Conservation (phyloP, 1,140 invertebrate genomes). For the Medauroidea extradentata region DNA sequence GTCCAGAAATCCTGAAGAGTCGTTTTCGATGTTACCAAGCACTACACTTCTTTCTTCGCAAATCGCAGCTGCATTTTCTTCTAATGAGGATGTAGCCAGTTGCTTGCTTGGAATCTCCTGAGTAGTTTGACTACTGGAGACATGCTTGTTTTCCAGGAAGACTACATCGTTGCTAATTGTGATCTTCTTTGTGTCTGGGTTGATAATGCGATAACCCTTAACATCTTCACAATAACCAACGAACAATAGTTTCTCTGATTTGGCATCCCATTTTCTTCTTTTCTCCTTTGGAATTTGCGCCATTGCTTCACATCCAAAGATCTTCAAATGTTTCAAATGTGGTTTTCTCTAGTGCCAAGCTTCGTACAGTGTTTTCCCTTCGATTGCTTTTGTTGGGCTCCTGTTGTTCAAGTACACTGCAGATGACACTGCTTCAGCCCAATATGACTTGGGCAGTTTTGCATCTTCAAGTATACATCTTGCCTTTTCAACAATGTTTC, state of each 20-base stretch:
- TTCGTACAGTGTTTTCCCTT: conserved; percentile 10
- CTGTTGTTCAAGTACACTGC: conserved; percentile 2
- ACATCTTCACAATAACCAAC: conserved; percentile 30
- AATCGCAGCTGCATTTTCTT: too few species aligned
- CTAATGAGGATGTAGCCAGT: too few species aligned
- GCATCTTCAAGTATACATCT: conserved; percentile 10
- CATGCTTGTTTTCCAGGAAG: conserved; percentile 29
- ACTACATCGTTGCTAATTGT: conserved; percentile 29
- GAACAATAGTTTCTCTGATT: conserved; percentile 28
- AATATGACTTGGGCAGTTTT: neutral
- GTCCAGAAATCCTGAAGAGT: too few species aligned
- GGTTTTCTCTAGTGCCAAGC: neutral
- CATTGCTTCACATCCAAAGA: conserved; percentile 23
- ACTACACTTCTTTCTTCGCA: too few species aligned
- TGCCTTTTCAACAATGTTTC: conserved; percentile 12
- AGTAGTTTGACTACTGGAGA: too few species aligned
- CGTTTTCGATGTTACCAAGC: too few species aligned
- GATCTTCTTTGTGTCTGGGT: conserved; percentile 25
- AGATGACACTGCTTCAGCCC: neutral
- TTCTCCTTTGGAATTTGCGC: conserved; percentile 23
- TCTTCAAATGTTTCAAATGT: conserved; percentile 8
- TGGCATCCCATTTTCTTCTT: conserved; percentile 25
- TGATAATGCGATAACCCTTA: conserved; percentile 31
- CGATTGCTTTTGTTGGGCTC: conserved; percentile 2
- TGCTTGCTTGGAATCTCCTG: too few species aligned